These are phyloP conservation scores for Caranx melampygus DNA, from an alignment of 2,113 vertebrate species.

Conservation along the genomic window DNA sequence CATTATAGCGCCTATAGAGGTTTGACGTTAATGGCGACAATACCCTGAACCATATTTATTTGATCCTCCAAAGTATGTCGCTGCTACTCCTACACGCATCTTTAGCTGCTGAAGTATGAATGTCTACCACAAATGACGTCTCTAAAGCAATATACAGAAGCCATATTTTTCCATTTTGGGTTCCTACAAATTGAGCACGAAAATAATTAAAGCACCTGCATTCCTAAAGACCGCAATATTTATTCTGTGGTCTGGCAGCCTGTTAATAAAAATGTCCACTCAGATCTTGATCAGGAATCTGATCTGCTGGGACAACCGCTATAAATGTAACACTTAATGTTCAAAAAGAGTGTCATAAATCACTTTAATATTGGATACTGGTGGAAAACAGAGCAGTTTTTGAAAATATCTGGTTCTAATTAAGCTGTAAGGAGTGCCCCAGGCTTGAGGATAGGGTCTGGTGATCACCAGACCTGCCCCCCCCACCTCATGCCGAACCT, in stretches of 20 bases:
- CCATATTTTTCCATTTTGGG: slow-evolving; percentile 62
- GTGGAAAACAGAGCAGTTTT: slow-evolving; percentile 62
- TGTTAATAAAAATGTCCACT: slow-evolving; percentile 82
- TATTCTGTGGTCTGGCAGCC: slow-evolving; percentile 73
- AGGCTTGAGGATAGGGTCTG: slow-evolving; percentile 71
- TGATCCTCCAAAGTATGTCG: slow-evolving; percentile 31
- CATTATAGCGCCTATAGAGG: slow-evolving; percentile 48
- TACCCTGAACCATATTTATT: slow-evolving; percentile 49
- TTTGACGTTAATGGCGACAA: slow-evolving; percentile 49
- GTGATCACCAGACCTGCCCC: slow-evolving; percentile 57
- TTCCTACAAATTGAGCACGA: slow-evolving; percentile 77
- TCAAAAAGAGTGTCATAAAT: slow-evolving; percentile 82
- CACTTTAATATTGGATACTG: slow-evolving; percentile 73
- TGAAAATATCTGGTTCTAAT: slow-evolving; percentile 81
- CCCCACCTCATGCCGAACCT: slow-evolving; percentile 2
- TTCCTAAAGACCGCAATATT: slow-evolving; percentile 71
- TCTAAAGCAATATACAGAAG: slow-evolving; percentile 48
- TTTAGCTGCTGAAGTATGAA: slow-evolving; percentile 19
- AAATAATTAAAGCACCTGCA: slow-evolving; percentile 81
- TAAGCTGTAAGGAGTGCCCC: slow-evolving; percentile 71
- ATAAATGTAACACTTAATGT: slow-evolving; percentile 81
- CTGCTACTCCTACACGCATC: background rate
- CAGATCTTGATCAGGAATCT: slow-evolving; percentile 74
- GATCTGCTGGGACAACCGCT: slow-evolving; percentile 73
- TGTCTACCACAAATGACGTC: slow-evolving; percentile 33